These are phyloP conservation scores for Aradophagus sp. DNA, from an alignment of 1,140 invertebrate genomes.

Conservation along the genomic window DNA sequence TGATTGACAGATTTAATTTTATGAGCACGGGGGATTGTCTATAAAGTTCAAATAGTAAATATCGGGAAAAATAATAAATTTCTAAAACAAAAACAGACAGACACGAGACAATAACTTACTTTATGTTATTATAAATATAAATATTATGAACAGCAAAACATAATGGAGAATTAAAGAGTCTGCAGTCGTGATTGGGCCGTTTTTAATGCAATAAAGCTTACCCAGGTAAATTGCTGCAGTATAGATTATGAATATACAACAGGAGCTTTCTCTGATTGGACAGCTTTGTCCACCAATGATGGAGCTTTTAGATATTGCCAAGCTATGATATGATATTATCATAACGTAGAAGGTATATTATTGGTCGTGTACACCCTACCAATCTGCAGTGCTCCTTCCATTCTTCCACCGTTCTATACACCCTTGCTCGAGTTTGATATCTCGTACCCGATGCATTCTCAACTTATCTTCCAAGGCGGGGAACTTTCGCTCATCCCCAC, in stretches of 20 bases:
- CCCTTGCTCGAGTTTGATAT: constrained; percentile 59
- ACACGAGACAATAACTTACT: no score
- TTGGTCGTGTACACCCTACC: constrained; percentile 68
- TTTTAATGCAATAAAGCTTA: no score
- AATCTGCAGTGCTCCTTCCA: constrained; percentile 64
- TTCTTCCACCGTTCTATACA: constrained; percentile 65
- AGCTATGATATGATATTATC: constrained; percentile 75
- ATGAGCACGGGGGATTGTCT: constrained; percentile 67
- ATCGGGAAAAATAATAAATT: constrained; percentile 67
- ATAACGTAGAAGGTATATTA: constrained; percentile 73
- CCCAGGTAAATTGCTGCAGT: constrained; percentile 1
- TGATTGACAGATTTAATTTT: constrained; percentile 73
- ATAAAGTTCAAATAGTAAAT: no score
- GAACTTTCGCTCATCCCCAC: constrained; percentile 58
- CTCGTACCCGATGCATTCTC: constrained; percentile 67
- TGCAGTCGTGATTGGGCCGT: no score
- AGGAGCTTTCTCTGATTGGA: constrained; percentile 61
- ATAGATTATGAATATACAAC: constrained; percentile 57
- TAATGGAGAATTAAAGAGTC: no score
- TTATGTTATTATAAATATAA: no score
- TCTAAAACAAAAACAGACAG: constrained; percentile 16
- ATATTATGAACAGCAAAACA: no score
- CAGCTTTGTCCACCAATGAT: constrained; percentile 68
- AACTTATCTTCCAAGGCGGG: constrained; percentile 66
- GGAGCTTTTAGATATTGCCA: constrained; percentile 65